phyloP scores from a whole-genome alignment of 2,888 invertebrate genomes.

The Nomada fucata region DNA sequence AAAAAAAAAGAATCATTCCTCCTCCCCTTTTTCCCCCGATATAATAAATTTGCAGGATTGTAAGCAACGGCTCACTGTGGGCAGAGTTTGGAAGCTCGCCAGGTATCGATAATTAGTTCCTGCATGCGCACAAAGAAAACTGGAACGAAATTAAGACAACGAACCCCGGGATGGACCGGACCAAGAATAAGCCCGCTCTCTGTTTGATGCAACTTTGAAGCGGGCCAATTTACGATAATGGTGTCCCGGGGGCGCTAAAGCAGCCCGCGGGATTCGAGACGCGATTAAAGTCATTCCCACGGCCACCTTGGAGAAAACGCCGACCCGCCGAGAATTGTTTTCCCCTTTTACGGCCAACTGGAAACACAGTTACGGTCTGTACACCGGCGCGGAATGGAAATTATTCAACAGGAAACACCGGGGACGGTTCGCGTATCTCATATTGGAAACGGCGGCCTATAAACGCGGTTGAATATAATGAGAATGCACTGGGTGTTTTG shows the following conservation, averaged over 20 bases:
- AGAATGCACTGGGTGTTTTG: too few relatives aligned
- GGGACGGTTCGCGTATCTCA: not conserved
- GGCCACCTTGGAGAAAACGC: slow-evolving; percentile 23
- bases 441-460: too few relatives aligned
- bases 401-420: not conserved
- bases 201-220: slow-evolving; percentile 55
- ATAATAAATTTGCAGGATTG: slow-evolving; percentile 39
- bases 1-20: too few relatives aligned
- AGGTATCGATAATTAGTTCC: slow-evolving; percentile 58
- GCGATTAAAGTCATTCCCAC: slow-evolving; percentile 53
- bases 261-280: slow-evolving; percentile 22
- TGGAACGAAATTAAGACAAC: slow-evolving; percentile 60
- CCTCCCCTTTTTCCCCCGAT: not conserved
- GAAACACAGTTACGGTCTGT: slow-evolving; percentile 28
- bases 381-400: not conserved
- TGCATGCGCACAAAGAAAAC: slow-evolving; percentile 55
- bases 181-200: slow-evolving; percentile 45
- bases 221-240: slow-evolving; percentile 58
- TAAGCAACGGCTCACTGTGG: slow-evolving; percentile 15
- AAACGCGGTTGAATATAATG: too few relatives aligned
- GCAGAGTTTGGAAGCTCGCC: slow-evolving; percentile 38
- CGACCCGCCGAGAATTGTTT: slow-evolving; percentile 23
- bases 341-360: slow-evolving; percentile 17
- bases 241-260: slow-evolving; percentile 24
- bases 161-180: slow-evolving; percentile 29